These are phyloP conservation scores for Peromyscus leucopus DNA, from an alignment of 2,113 vertebrate species.

Conservation along the genomic window DNA sequence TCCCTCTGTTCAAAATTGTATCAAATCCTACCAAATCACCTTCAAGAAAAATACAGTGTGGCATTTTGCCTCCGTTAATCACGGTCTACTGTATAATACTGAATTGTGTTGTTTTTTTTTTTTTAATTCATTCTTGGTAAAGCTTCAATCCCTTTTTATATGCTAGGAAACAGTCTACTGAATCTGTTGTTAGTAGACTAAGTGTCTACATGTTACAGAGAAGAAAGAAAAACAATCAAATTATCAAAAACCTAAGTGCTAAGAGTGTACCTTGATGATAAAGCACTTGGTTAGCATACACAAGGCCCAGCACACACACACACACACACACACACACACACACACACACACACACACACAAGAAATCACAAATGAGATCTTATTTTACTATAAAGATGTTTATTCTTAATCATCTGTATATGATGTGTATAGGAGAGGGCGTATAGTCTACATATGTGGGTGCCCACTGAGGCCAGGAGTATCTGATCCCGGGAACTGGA, in stretches of 20 bases:
- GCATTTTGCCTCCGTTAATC: neutral
- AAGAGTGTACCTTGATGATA: neutral
- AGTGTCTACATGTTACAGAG: neutral
- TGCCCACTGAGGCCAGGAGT: neutral
- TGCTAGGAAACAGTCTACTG: neutral
- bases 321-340: too few species aligned
- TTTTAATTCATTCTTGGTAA: neutral
- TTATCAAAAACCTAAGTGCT: neutral
- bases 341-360: too few species aligned
- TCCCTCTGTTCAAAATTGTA: slow-evolving; percentile 4
- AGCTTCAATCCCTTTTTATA: slow-evolving; percentile 43
- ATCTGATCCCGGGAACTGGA: neutral
- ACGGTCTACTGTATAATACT: neutral
- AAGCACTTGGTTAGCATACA: neutral
- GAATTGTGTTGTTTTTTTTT: neutral
- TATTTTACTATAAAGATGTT: neutral
- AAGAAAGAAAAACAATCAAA: neutral
- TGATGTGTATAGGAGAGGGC: neutral
- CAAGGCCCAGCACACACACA: neutral
- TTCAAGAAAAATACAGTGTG: neutral
- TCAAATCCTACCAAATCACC: neutral
- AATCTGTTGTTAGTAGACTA: slow-evolving; percentile 20
- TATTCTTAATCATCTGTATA: neutral
- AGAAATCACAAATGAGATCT: slow-evolving; percentile 26
- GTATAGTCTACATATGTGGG: neutral